A percentile compares a stretch with the other conserved stretches of the same genome.
These are phyloP conservation scores for Corbicula japonica DNA, from an alignment of 2,888 invertebrate genomes.

Conservation along the genomic window DNA sequence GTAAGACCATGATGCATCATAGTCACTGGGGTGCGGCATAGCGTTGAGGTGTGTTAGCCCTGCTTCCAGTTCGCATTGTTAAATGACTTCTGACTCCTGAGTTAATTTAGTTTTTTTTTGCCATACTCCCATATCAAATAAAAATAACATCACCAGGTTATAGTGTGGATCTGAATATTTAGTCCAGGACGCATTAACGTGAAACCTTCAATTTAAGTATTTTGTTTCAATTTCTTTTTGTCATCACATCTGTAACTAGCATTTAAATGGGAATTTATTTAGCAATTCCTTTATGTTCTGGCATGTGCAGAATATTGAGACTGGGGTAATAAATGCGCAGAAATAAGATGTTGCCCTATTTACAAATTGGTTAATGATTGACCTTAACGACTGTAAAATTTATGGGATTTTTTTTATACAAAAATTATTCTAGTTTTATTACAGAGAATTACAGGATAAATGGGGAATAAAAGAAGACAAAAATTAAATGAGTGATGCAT, in stretches of 20 bases:
- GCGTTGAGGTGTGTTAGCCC: conserved; percentile 18
- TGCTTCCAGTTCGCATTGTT: conserved; percentile 16
- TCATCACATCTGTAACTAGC: conserved; percentile 47
- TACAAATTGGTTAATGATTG: conserved; percentile 57
- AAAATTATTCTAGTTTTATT: conserved; percentile 33
- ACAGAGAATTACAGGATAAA: conserved; percentile 29
- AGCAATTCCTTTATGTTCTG: conserved; percentile 17
- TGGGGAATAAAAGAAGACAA: too few relatives aligned
- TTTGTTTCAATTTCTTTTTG: conserved; percentile 43
- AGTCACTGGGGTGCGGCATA: conserved; percentile 22
- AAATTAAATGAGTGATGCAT: too few relatives aligned
- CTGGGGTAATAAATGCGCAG: conserved; percentile 36
- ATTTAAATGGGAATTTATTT: conserved; percentile 51
- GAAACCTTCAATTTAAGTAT: conserved; percentile 50
- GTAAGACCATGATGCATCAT: conserved; percentile 43
- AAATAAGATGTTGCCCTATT: conserved; percentile 40
- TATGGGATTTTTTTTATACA: conserved; percentile 34
- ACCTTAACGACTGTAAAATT: conserved; percentile 27
- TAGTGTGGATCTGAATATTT: too few relatives aligned
- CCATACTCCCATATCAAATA: too few relatives aligned
- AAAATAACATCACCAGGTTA: too few relatives aligned
- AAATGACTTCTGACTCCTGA: conserved; percentile 22
- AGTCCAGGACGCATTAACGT: too few relatives aligned
- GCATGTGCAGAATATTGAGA: conserved; percentile 38
- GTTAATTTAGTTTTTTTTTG: conserved; percentile 33